phyloP scores from a whole-genome alignment of 2,113 vertebrate genomes.

The Uria lomvia region DNA sequence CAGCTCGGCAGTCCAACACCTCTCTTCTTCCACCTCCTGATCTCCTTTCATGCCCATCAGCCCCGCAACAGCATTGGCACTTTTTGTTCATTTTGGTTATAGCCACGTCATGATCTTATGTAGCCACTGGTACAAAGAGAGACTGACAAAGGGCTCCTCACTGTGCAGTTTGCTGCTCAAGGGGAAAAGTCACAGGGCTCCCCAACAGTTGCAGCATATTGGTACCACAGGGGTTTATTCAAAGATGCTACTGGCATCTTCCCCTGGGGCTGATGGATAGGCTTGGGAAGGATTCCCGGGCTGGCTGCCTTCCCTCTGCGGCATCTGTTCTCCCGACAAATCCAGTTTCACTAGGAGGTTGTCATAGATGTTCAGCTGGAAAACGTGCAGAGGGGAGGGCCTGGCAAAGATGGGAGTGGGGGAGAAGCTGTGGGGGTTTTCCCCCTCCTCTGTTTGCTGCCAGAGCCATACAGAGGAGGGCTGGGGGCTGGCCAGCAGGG shows the following conservation, averaged over 20 bases:
- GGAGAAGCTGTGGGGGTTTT: not conserved
- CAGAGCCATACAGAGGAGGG: not conserved
- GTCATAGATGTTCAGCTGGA: not conserved
- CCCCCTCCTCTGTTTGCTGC: not conserved
- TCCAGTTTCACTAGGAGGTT: not conserved
- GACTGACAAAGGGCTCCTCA: not conserved
- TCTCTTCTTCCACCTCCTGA: not conserved
- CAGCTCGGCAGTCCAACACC: not conserved
- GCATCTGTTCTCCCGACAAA: not conserved
- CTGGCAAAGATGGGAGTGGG: not conserved
- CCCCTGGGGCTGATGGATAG: not conserved
- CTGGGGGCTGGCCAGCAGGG: not conserved
- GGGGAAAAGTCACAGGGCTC: not conserved
- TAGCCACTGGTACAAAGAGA: not conserved
- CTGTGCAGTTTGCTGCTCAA: not conserved
- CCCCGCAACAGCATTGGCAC: not conserved
- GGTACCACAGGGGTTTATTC: not conserved
- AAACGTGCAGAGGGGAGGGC: not conserved
- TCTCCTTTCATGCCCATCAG: not conserved
- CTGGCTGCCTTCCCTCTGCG: not conserved
- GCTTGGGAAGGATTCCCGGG: accelerated
- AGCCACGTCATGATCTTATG: not conserved
- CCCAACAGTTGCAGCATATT: not conserved
- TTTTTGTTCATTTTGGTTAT: not conserved
- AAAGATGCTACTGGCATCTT: not conserved